Evolutionary conservation across 2,113 vertebrate species (phyloP), one percentile per base, ranked within the genome.

Genomic region (Forbesichthys papilliferus): DNA sequence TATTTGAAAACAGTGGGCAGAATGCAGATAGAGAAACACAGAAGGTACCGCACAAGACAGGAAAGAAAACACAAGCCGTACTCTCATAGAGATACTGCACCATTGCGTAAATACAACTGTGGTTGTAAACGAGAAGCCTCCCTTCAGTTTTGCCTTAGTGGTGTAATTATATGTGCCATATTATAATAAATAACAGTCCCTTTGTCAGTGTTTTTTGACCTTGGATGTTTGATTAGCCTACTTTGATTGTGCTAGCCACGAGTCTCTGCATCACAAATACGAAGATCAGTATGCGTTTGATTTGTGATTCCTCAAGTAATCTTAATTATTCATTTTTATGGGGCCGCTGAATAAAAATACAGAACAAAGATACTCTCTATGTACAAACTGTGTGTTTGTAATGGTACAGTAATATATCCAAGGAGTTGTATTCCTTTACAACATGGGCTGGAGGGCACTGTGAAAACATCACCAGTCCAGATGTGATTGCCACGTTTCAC

Each of bases 211-310:
- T 8, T 1, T 42, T 42, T 42, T 42, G 3, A 42, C 7, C 36
- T 42, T 5, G 36, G 36, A 42, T 42, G 36, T 42, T 42, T 42
- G 36, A 42, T 42, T 42, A 42, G 36, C 36, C 36, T 42, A 5
- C 4, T 42, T 52, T 2, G 49, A 3, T 52, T 67, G 54, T 55
- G 20, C 27, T 42, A 68, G 52, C 36, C 36, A 42, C 5, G 36
- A 42, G 36, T 42, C 87, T 20, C 90, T 90, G 56, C 69, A 86
- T 87, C 84, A 89, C 91, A 92, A 94, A 93, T 92, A 93, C 92
- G 90, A 91, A 91, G 92, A 89, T 91, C 91, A 92, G 86, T 93
- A 91, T 95, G 94, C 94, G 92, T 86, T 90, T 88, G 93, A 92
- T 92, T 92, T 92, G 20, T 90, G 89, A 93, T 87, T 92, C 77